Conservation (phyloP, 2,113 vertebrate species). For the Sitta europaea region DNA sequence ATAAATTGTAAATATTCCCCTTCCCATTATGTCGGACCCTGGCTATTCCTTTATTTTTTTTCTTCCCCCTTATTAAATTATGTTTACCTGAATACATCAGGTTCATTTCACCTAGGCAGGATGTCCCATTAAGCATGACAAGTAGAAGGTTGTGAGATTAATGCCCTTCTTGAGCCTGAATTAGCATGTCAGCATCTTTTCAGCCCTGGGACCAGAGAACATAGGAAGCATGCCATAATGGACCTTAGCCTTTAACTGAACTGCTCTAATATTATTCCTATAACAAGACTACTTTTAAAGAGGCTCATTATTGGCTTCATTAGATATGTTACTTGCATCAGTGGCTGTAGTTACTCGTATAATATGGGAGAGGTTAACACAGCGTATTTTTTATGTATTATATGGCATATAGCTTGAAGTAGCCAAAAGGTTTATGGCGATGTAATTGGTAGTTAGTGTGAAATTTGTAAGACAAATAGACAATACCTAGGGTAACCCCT, state of each 20-base stretch:
- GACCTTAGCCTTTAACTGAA: slow-evolving; percentile 79
- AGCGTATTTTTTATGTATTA: slow-evolving; percentile 82
- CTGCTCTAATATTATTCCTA: slow-evolving; percentile 81
- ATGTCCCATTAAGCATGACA: slow-evolving; percentile 82
- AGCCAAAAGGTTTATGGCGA: slow-evolving; percentile 91
- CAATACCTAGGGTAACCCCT: slow-evolving; percentile 84
- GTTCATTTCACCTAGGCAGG: slow-evolving; percentile 82
- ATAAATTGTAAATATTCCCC: slow-evolving; percentile 49
- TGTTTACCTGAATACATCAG: slow-evolving; percentile 83
- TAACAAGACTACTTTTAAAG: slow-evolving; percentile 87
- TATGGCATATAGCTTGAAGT: slow-evolving; percentile 81
- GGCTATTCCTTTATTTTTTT: slow-evolving; percentile 45
- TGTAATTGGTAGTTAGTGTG: slow-evolving; percentile 96
- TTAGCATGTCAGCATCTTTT: slow-evolving; percentile 81
- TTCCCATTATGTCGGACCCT: neutral
- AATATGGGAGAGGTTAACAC: slow-evolving; percentile 82
- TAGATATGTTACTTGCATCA: slow-evolving; percentile 88
- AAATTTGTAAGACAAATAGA: slow-evolving; percentile 97
- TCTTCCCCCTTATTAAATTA: slow-evolving; percentile 76
- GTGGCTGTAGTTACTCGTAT: slow-evolving; percentile 81
- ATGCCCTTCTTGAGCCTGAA: slow-evolving; percentile 79
- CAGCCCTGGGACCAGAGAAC: slow-evolving; percentile 68
- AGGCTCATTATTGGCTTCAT: slow-evolving; percentile 91
- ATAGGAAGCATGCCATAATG: slow-evolving; percentile 71
- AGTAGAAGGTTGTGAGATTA: slow-evolving; percentile 80